These are phyloP conservation scores for Dryobota labecula DNA, from an alignment of 2,888 invertebrate species.

Conservation along the genomic window DNA sequence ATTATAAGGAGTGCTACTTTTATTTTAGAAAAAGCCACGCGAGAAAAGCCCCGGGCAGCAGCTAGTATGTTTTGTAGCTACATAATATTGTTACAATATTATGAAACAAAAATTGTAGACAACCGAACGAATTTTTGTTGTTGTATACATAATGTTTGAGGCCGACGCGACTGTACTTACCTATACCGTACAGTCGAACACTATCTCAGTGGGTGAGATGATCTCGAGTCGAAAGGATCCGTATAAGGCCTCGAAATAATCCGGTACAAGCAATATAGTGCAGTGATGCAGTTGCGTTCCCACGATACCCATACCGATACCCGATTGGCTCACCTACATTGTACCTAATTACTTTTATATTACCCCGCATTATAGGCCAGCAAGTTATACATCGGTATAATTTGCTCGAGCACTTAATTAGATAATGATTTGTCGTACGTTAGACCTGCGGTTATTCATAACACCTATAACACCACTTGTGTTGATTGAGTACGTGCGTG, in stretches of 20 bases:
- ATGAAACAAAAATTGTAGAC: not conserved
- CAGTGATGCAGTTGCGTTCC: conserved; percentile 71
- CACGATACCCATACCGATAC: conserved; percentile 73
- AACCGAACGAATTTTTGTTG: not conserved
- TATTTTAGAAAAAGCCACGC: no score
- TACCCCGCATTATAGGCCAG: conserved; percentile 45
- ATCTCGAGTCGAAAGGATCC: conserved; percentile 69
- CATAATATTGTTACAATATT: not conserved
- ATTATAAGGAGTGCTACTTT: no score
- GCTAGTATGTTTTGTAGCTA: not conserved
- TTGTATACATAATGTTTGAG: not conserved
- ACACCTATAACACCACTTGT: conserved; percentile 43
- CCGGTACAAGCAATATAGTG: conserved; percentile 63
- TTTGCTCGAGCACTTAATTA: conserved; percentile 40
- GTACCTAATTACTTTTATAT: conserved; percentile 70
- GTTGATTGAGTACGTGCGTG: conserved; percentile 24
- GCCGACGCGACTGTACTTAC: not conserved
- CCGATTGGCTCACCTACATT: conserved; percentile 68
- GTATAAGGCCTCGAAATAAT: conserved; percentile 71
- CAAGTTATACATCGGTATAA: conserved; percentile 49
- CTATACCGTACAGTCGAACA: conserved; percentile 47
- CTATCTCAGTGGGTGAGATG: conserved; percentile 67
- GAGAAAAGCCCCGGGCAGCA: no score
- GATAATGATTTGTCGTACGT: conserved; percentile 49
- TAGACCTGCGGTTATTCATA: conserved; percentile 36